These are phyloP conservation scores for Ptyas mucosa DNA, from an alignment of 2,113 vertebrate genomes.

Conservation along the genomic window DNA sequence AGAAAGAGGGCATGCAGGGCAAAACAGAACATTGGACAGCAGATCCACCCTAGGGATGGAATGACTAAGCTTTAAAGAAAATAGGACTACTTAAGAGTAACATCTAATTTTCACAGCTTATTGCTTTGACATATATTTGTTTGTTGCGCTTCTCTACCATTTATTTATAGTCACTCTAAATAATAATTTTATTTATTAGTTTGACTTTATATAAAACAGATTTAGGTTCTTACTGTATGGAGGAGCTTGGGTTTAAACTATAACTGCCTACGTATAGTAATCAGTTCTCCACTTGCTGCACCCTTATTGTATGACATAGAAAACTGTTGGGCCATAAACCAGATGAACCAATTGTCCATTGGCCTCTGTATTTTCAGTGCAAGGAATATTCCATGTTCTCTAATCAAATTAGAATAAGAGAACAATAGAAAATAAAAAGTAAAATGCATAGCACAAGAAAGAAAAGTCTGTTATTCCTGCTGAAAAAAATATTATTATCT, in stretches of 20 bases:
- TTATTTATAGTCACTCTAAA: not conserved
- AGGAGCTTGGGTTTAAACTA: not conserved
- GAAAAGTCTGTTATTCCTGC: not conserved
- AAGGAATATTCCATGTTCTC: not conserved
- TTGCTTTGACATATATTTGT: not conserved
- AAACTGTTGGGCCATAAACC: not conserved
- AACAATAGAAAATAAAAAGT: not conserved
- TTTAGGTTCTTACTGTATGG: not conserved
- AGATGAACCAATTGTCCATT: not conserved
- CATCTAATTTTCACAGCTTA: not conserved
- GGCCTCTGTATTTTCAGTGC: not conserved
- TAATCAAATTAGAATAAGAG: not conserved
- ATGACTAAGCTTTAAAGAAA: not conserved
- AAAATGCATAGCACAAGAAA: not conserved
- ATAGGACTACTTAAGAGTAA: not conserved
- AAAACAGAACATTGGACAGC: not conserved
- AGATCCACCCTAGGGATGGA: not conserved
- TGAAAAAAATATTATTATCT: not conserved
- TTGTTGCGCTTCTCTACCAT: not conserved
- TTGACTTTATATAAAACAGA: not conserved
- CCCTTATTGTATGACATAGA: not conserved
- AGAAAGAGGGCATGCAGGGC: conserved; percentile 21
- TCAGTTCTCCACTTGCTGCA: not conserved
- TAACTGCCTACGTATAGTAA: not conserved
- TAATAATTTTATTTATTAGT: not conserved